These are phyloP conservation scores for Leucophora obtusa DNA, from an alignment of 2,888 invertebrate genomes.

Conservation along the genomic window DNA sequence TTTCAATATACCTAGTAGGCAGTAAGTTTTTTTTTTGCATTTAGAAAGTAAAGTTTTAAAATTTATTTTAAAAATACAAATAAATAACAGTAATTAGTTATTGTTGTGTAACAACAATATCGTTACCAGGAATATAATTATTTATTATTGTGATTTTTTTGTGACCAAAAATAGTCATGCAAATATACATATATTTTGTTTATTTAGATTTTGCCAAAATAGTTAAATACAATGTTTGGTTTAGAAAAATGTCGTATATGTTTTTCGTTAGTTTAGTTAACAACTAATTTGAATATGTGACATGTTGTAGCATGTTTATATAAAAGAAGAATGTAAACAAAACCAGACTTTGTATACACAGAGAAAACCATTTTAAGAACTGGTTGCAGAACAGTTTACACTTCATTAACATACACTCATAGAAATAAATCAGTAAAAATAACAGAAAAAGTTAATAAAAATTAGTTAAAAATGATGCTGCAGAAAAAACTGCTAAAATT, in stretches of 20 bases:
- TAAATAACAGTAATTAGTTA: slow-evolving; percentile 44
- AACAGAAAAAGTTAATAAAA: too few relatives aligned
- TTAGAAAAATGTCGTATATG: not conserved
- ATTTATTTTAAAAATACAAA: not conserved
- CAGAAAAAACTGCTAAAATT: too few relatives aligned
- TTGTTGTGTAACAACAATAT: not conserved
- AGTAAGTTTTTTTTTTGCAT: not conserved
- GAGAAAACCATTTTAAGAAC: too few relatives aligned
- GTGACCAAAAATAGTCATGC: slow-evolving; percentile 24
- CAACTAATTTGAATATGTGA: slow-evolving; percentile 35
- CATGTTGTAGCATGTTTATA: slow-evolving; percentile 15
- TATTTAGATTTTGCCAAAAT: slow-evolving; percentile 4
- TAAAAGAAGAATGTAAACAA: too few relatives aligned
- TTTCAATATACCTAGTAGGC: slow-evolving; percentile 18
- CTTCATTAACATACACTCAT: too few relatives aligned
- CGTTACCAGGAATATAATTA: not conserved
- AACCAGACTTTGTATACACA: too few relatives aligned
- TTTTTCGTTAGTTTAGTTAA: slow-evolving; percentile 4
- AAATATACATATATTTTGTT: slow-evolving; percentile 29
- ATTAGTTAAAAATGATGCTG: too few relatives aligned
- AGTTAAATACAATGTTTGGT: not conserved
- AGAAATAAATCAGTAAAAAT: too few relatives aligned
- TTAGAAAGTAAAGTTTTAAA: not conserved
- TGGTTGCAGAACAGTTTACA: too few relatives aligned
- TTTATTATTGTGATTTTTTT: slow-evolving; percentile 1